Conservation (phyloP, 2,888 invertebrate species). For the Eupeodes luniger region DNA sequence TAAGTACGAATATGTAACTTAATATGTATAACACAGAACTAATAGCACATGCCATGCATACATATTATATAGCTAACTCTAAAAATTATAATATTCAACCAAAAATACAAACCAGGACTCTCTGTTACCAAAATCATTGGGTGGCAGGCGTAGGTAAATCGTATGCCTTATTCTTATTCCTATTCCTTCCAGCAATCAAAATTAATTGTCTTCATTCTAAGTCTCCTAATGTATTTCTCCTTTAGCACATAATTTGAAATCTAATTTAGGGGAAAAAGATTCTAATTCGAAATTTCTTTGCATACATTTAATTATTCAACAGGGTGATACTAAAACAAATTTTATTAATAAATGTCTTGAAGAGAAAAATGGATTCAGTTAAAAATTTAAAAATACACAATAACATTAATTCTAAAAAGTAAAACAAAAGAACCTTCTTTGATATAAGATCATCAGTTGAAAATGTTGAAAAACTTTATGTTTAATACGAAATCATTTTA, state of each 20-base stretch:
- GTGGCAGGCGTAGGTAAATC: not conserved
- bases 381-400: too few relatives aligned
- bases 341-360: not conserved
- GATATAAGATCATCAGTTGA: too few relatives aligned
- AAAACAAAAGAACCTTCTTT: too few relatives aligned
- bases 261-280: constrained; percentile 53
- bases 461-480: too few relatives aligned
- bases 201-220: constrained; percentile 23
- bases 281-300: constrained; percentile 26
- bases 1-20: too few relatives aligned
- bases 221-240: constrained; percentile 35
- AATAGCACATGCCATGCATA: too few relatives aligned
- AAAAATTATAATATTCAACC: not conserved
- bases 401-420: too few relatives aligned
- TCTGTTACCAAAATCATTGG: not conserved
- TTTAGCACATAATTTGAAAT: constrained; percentile 67
- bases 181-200: not conserved
- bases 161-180: not conserved
- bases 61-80: too few relatives aligned
- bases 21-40: too few relatives aligned
- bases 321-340: not conserved
- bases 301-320: constrained; percentile 27
- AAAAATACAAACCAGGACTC: not conserved
- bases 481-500: too few relatives aligned
- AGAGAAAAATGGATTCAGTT: too few relatives aligned